Evolutionary conservation across 2,888 invertebrate species (phyloP).

Genomic region (Allolobophora icterica): DNA sequence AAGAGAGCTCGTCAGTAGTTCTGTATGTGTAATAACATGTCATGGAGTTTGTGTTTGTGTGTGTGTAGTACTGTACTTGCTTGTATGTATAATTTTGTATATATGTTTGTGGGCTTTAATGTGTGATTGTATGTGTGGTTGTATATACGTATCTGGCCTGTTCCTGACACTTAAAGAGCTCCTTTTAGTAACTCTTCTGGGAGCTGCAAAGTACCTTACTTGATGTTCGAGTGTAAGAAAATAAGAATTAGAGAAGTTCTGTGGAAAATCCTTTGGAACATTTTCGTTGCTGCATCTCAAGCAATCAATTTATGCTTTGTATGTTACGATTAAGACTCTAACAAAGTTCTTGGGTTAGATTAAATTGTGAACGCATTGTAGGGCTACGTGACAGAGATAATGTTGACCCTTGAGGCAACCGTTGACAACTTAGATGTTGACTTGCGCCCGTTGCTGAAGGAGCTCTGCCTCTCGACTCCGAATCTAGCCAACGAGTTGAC

Average conservation of each 20-base stretch:
- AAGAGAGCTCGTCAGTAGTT: too few species aligned
- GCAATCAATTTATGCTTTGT: too few species aligned
- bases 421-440: slow-evolving; percentile 83
- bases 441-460: slow-evolving; percentile 80
- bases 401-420: slow-evolving; percentile 91
- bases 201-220: neutral
- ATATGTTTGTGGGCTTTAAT: too few species aligned
- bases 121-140: too few species aligned
- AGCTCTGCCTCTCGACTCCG: slow-evolving; percentile 94
- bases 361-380: slow-evolving; percentile 53
- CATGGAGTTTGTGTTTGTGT: neutral
- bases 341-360: neutral
- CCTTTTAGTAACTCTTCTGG: neutral
- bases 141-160: neutral
- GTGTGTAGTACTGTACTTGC: neutral
- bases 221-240: too few species aligned
- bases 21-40: neutral
- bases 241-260: too few species aligned
- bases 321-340: neutral
- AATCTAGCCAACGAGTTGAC: slow-evolving; percentile 71
- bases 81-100: neutral
- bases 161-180: neutral
- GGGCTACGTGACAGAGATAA: slow-evolving; percentile 96
- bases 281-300: too few species aligned
- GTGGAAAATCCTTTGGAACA: too few species aligned